Percentiles rank a stretch among this genome's conserved stretches.
phyloP scores from a whole-genome alignment of 2,113 vertebrate species.

The Archocentrus centrarchus region DNA sequence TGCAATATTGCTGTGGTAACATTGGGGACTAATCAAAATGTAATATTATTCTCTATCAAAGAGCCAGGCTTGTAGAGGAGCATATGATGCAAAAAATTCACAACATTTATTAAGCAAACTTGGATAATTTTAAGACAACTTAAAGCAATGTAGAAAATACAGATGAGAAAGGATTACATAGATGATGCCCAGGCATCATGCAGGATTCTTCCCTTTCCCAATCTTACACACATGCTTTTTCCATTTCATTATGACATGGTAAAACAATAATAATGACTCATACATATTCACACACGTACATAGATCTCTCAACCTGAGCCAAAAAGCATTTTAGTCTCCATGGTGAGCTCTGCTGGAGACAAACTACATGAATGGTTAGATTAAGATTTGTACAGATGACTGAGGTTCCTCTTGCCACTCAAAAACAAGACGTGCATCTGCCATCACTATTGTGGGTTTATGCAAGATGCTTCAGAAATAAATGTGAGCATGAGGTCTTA shows the following conservation, averaged over 20 bases:
- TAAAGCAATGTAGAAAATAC: neutral
- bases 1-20: slow-evolving; percentile 61
- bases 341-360: slow-evolving; percentile 67
- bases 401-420: slow-evolving; percentile 40
- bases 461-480: slow-evolving; percentile 24
- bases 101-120: slow-evolving; percentile 7
- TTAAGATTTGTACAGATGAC: slow-evolving; percentile 11
- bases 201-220: slow-evolving; percentile 42
- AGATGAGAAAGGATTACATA: neutral
- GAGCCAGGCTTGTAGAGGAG: slow-evolving; percentile 16
- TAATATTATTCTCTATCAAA: slow-evolving; percentile 55
- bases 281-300: slow-evolving; percentile 42
- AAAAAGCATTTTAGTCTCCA: slow-evolving; percentile 78
- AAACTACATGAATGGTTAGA: slow-evolving; percentile 42
- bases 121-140: neutral
- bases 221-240: slow-evolving; percentile 60
- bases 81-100: slow-evolving; percentile 13
- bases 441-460: slow-evolving; percentile 8
- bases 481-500: slow-evolving; percentile 45
- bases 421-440: slow-evolving; percentile 20
- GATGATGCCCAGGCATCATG: slow-evolving; percentile 21
- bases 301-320: slow-evolving; percentile 58
- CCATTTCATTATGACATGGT: slow-evolving; percentile 68
- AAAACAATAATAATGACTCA: slow-evolving; percentile 70
- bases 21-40: slow-evolving; percentile 66